Evolutionary conservation across 2,888 invertebrate species (phyloP).

Genomic region (Eupithecia dodoneata): DNA sequence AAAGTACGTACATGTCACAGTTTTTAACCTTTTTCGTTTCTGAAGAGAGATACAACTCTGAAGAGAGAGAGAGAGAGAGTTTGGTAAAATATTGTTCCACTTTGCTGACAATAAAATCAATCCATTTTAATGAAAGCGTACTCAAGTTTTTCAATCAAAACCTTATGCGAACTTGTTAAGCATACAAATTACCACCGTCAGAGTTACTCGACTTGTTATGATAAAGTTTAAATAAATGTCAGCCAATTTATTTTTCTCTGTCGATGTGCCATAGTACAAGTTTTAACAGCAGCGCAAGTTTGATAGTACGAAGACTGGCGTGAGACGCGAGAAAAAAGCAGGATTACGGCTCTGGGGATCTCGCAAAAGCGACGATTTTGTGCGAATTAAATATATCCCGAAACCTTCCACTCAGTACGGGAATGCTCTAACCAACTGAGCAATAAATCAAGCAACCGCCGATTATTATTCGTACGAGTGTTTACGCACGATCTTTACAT

Average conservation of each 20-base stretch:
- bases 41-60: background rate
- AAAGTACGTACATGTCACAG: too few relatives aligned
- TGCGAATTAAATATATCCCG: too few relatives aligned
- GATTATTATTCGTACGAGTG: too few relatives aligned
- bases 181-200: constrained; percentile 31
- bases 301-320: too few relatives aligned
- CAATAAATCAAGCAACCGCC: too few relatives aligned
- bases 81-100: background rate
- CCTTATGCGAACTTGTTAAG: constrained; percentile 23
- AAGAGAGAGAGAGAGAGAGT: background rate
- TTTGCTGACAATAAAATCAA: background rate
- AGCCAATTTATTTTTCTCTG: constrained; percentile 22
- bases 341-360: too few relatives aligned
- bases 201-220: constrained; percentile 17
- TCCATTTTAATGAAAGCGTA: background rate
- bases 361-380: too few relatives aligned
- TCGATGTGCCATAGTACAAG: background rate
- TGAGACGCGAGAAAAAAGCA: too few relatives aligned
- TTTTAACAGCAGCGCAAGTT: background rate
- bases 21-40: background rate
- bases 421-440: too few relatives aligned
- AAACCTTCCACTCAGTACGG: too few relatives aligned
- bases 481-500: too few relatives aligned
- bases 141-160: constrained; percentile 26
- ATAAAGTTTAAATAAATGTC: constrained; percentile 30